Evolutionary conservation across 2,888 invertebrate species (phyloP).

Genomic region (Eilema caniola): DNA sequence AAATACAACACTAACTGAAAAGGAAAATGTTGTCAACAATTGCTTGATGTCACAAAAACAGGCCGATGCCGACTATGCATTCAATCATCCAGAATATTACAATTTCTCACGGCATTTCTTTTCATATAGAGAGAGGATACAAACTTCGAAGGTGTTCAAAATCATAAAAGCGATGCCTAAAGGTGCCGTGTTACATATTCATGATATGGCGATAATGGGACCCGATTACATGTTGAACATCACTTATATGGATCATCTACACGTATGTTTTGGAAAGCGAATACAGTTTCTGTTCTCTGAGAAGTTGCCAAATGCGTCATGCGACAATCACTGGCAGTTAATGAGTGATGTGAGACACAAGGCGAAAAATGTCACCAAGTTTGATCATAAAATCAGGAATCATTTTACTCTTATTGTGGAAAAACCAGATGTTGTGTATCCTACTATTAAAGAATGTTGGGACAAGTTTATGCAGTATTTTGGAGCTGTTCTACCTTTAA

Average conservation of each 20-base stretch:
- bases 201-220: constrained; percentile 88
- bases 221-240: constrained; percentile 88
- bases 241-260: constrained; percentile 88
- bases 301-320: constrained; percentile 55
- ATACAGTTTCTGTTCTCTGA: constrained; percentile 68
- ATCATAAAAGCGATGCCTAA: constrained; percentile 91
- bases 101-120: constrained; percentile 90
- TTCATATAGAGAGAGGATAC: constrained; percentile 86
- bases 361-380: constrained; percentile 75
- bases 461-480: constrained; percentile 86
- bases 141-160: constrained; percentile 88
- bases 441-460: constrained; percentile 88
- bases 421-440: constrained; percentile 77
- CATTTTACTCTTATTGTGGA: constrained; percentile 86
- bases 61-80: constrained; percentile 81
- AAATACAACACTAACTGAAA: constrained; percentile 75
- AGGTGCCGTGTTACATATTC: constrained; percentile 90
- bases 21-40: constrained; percentile 84
- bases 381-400: constrained; percentile 84
- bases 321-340: constrained; percentile 78
- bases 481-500: constrained; percentile 76
- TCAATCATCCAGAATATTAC: constrained; percentile 84
- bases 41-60: constrained; percentile 87
- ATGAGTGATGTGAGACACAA: constrained; percentile 80
- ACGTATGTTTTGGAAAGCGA: constrained; percentile 78